A percentile compares a stretch with the other conserved stretches of the same genome.
Conservation (phyloP, 1,140 invertebrate genomes). For the Anastrepha obliqua region DNA sequence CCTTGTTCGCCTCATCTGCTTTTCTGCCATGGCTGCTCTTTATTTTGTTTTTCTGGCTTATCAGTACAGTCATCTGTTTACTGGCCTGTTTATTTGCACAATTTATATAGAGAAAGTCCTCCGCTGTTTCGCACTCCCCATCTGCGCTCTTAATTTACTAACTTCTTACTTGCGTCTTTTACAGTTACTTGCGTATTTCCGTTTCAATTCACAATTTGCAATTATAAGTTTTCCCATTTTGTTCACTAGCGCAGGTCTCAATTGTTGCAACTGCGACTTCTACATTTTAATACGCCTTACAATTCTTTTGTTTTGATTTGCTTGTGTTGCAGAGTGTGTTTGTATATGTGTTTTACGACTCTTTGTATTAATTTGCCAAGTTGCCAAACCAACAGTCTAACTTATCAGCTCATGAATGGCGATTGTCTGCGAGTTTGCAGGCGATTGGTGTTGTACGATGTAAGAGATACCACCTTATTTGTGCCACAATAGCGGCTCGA, state of each 20-base stretch:
- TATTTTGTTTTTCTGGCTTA: background rate
- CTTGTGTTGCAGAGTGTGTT: background rate
- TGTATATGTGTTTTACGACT: background rate
- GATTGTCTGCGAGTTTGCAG: conserved; percentile 21
- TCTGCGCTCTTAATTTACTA: background rate
- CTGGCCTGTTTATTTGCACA: conserved; percentile 27
- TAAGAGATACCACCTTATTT: background rate
- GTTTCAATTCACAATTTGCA: conserved; percentile 39
- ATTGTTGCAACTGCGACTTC: conserved; percentile 2
- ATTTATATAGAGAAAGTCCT: background rate
- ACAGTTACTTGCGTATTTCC: conserved; percentile 19
- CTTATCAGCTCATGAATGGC: conserved; percentile 10
- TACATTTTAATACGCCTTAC: background rate
- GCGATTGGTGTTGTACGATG: background rate
- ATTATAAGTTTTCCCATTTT: conserved; percentile 33
- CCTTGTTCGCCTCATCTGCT: background rate
- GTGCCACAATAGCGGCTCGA: background rate
- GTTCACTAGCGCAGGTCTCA: background rate
- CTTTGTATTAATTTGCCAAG: background rate
- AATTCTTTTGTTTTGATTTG: too few species aligned
- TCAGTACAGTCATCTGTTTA: background rate
- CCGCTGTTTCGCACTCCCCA: too few species aligned
- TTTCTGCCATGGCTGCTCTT: too few species aligned
- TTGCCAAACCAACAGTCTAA: background rate
- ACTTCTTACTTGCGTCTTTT: background rate